Evolutionary conservation across 2,797 vertebrate species (phyloP), one percentile per base, ranked within the genome.

Genomic region (Gallinago nigripennis): DNA sequence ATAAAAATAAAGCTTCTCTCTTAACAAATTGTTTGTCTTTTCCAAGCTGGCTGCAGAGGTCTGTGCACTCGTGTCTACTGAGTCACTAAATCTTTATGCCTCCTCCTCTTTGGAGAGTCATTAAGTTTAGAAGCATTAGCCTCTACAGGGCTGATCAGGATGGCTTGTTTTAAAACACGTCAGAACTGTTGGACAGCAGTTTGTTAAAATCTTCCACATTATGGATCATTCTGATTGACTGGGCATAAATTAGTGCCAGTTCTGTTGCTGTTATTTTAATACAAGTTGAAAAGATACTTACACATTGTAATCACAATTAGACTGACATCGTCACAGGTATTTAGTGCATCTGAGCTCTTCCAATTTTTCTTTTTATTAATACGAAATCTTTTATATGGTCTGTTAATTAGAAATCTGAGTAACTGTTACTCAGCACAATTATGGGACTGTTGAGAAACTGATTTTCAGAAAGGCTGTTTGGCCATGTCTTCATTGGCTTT

Each of bases 131-230:
- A 80, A 70, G 28, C 33, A 48, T 60, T 82, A 13, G 17, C 21
- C 45, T 90, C 70, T 78, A 37, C 50, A 76, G 50, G 30, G 41
- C 53, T 71, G 46, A 87, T 89, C 46, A 87, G 66, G 31, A n/a
- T 68, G 68, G 31, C 41, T 69, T 86, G 82, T 91, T 96, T 91
- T 75, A 81, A 88, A 95, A 92, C 46, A 66, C 10, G 25, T 81
- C 82, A 88, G 88, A 92, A 76, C 30, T 64, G 28, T 46, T 89
- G 78, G 75, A 78, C 18, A 60, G 68, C 58, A 94, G 46, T 69
- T 89, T 88, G 70, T 92, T 91, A 85, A 83, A 92, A 97, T 41
- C 33, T 75, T 87, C 37, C 24, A 45, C 39, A 8, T 94, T 92
- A 54, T 72, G 54, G 57, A 88, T 87, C 45, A 33, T 89, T 89